Base-by-base conservation (phyloP, 2,113 vertebrate genomes). In the Upupa epops region DNA sequence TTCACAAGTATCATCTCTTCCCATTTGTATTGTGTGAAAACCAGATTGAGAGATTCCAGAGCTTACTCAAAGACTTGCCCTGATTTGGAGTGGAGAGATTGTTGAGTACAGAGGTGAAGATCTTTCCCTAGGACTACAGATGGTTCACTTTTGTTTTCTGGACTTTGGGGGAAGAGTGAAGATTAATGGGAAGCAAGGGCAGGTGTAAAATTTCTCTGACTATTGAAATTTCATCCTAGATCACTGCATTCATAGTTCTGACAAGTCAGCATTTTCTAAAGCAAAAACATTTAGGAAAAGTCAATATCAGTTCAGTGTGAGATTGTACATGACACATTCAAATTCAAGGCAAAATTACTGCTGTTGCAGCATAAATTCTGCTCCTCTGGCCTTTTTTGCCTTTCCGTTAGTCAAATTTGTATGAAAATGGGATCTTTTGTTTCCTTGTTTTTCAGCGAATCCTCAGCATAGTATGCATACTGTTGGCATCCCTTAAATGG, bases 181-280 rank as follows among this genome's bases (percentile, higher is more conserved):
- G 55, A 61, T 17, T 54, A 64, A 13, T 1, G 5, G 14, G 29
- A 60, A 40, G 11, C 1, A 16, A 4, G 15, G 9, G 12, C 8
- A 2, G 29, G 14, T 2, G 24, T 8, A 32, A 8, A 17, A 45
- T 13, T 46, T 51, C 20, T 70, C 17, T 42, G 49, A 32, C 22
- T 83, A 75, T 2, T 16, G 15, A 65, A 69, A 48, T 36, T 54
- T 80, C 63, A 40, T 36, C 15, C 5, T 54, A 31, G 24, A 48
- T 65, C 42, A 48, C 8, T n/a, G 36, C 13, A 13, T 4, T 58
- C 11, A 9, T 1, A 63, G 13, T 18, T 28, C 54, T 73, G 60
- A 31, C 15, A 83, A 83, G 25, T 83, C 48, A 83, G 36, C 52
- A 20, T 83, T 94, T 93, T 66, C 61, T 89, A 21, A 65, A 73